A percentile compares a stretch with the other conserved stretches of the same genome.
These are phyloP conservation scores for Austrolebias charrua DNA, from an alignment of 2,797 vertebrate genomes.

Conservation along the genomic window DNA sequence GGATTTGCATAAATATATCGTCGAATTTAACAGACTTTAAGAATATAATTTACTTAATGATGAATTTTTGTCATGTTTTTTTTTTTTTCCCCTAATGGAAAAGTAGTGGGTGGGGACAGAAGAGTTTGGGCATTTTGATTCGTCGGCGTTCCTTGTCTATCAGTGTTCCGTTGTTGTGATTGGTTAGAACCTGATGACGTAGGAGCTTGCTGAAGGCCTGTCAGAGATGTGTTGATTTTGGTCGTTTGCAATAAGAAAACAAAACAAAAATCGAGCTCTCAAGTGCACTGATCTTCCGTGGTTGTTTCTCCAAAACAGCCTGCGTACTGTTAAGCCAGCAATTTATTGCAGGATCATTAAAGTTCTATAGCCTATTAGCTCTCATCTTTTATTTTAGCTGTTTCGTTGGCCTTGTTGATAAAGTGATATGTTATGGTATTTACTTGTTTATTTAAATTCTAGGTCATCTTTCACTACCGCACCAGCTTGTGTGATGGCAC, in stretches of 20 bases:
- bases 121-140: constrained; percentile 54
- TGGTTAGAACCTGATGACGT: constrained; percentile 22
- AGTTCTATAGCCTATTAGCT: neutral
- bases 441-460: neutral
- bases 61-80: neutral
- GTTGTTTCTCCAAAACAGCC: neutral
- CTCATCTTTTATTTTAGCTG: too few relatives aligned
- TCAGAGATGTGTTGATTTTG: constrained; percentile 11
- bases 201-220: constrained; percentile 2
- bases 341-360: too few relatives aligned
- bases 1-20: fast-evolving
- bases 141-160: constrained; percentile 28
- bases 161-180: constrained; percentile 22
- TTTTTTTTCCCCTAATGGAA: constrained; percentile 32
- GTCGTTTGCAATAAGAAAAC: constrained; percentile 25
- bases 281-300: neutral
- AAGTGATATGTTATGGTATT: neutral
- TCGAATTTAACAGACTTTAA: neutral
- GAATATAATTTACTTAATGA: neutral
- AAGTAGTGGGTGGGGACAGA: constrained; percentile 51
- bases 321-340: neutral
- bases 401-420: too few relatives aligned
- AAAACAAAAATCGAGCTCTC: neutral
- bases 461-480: constrained; percentile 93
- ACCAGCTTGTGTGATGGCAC: constrained; percentile 80